Percentiles rank a stretch among this genome's conserved stretches.
These are phyloP conservation scores for Bimastos eiseni DNA, from an alignment of 2,888 invertebrate species.

Conservation along the genomic window DNA sequence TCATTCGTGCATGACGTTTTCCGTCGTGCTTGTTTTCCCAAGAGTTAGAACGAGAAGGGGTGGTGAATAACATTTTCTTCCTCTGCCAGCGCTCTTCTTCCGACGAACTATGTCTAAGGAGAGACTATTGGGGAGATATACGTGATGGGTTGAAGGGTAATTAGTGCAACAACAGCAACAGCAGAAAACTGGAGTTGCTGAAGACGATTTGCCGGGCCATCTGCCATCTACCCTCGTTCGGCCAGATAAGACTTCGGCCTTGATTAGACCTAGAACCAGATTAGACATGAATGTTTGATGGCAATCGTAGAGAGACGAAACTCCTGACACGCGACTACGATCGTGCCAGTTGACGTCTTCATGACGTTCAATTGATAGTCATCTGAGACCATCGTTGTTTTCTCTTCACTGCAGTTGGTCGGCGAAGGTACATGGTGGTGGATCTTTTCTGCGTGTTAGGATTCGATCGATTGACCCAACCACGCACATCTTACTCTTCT, in stretches of 20 bases:
- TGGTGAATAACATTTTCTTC: background rate
- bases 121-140: background rate
- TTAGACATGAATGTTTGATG: conserved; percentile 9
- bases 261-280: background rate
- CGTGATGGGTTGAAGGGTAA: background rate
- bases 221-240: background rate
- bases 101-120: background rate
- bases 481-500: background rate
- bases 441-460: too few relatives aligned
- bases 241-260: background rate
- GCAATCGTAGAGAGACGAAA: background rate
- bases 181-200: background rate
- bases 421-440: too few relatives aligned
- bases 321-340: background rate
- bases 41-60: background rate
- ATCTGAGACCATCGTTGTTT: background rate
- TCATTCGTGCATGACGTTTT: background rate
- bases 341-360: background rate
- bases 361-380: background rate
- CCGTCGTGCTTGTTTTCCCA: background rate
- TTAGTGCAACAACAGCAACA: background rate
- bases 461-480: background rate
- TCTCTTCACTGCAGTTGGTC: background rate
- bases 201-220: background rate
- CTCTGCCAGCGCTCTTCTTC: background rate